A percentile compares a stretch with the other conserved stretches of the same genome.
Conservation (phyloP, 2,797 vertebrate species). For the Acestrorhynchus altus region DNA sequence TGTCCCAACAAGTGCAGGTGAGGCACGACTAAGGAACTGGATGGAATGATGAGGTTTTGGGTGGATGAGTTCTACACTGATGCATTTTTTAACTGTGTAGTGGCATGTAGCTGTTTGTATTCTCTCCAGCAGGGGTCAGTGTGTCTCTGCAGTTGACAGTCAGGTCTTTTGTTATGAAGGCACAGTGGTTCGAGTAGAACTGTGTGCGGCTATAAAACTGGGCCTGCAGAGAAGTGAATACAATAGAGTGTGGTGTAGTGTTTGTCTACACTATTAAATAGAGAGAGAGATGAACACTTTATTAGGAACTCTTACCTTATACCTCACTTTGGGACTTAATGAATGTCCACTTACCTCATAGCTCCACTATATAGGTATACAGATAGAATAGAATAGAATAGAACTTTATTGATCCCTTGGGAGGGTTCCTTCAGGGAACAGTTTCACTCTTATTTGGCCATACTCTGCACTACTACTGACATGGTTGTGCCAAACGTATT, state of each 20-base stretch:
- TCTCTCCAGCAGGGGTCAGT: conserved; percentile 75
- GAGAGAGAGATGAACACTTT: background rate
- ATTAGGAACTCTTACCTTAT: background rate
- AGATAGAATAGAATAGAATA: background rate
- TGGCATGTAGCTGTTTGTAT: background rate
- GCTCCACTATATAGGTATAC: background rate
- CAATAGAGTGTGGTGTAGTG: background rate
- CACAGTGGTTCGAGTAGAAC: background rate
- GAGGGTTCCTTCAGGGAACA: too few species aligned
- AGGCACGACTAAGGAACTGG: conserved; percentile 50
- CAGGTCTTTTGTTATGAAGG: background rate
- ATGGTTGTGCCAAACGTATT: too few species aligned
- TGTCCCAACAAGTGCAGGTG: conserved; percentile 80
- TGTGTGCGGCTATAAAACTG: background rate
- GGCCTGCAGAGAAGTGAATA: background rate
- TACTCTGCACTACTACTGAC: too few species aligned
- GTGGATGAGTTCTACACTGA: background rate
- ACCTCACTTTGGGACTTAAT: background rate
- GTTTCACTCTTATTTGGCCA: too few species aligned
- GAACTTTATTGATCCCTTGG: too few species aligned
- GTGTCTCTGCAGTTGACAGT: conserved; percentile 58
- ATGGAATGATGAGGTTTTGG: background rate
- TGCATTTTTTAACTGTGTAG: too few species aligned
- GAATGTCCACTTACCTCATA: background rate
- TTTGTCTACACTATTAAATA: background rate